Conservation (phyloP, 2,113 vertebrate species). For the Galeopterus variegatus region DNA sequence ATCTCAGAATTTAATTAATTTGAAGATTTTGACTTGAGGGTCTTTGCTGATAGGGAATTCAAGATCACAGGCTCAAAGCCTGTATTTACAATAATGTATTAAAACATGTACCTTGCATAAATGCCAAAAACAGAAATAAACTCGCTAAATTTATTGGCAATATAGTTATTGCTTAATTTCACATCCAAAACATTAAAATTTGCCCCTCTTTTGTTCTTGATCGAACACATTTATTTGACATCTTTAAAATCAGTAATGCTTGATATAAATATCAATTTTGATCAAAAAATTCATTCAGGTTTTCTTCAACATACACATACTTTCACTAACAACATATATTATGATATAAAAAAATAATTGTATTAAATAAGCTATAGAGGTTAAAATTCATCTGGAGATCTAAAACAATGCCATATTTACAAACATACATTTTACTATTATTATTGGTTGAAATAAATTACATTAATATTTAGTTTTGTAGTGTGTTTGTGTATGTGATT, state of each 20-base stretch:
- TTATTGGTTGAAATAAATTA: neutral
- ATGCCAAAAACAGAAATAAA: constrained; percentile 4
- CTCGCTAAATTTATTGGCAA: neutral
- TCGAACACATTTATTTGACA: neutral
- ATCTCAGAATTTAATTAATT: neutral
- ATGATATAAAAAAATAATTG: neutral
- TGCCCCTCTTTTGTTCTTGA: neutral
- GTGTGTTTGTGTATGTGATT: neutral
- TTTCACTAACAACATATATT: neutral
- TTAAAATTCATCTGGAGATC: neutral
- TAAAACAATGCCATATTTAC: neutral
- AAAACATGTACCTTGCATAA: neutral
- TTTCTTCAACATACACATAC: neutral
- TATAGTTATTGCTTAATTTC: neutral
- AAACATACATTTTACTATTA: neutral
- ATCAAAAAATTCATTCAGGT: neutral
- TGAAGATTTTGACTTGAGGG: neutral
- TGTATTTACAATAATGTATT: neutral
- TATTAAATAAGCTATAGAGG: neutral
- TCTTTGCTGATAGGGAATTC: constrained; percentile 25
- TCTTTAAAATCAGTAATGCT: neutral
- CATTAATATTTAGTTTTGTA: neutral
- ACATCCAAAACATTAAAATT: neutral
- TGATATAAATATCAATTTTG: neutral
- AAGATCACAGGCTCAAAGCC: neutral